Evolutionary conservation across 2,888 invertebrate species (phyloP).

Genomic region (Seladonia tumulorum): DNA sequence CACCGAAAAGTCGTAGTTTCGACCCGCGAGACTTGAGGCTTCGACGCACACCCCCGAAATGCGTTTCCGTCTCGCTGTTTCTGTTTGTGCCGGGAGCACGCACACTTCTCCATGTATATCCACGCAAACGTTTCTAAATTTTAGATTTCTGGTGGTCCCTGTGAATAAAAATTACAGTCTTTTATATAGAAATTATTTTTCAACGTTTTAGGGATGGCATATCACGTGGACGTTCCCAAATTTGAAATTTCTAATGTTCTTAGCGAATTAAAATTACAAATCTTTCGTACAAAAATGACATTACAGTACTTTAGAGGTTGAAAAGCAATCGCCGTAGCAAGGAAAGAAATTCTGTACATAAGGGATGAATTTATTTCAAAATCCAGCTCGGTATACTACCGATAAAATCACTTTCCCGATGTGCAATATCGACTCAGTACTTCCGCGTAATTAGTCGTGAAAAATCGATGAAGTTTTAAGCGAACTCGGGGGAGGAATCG

Average conservation of each 20-base stretch:
- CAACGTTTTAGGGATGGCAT: not conserved
- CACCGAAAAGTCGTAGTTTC: slow-evolving; percentile 66
- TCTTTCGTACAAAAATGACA: not conserved
- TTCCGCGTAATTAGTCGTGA: slow-evolving; percentile 18
- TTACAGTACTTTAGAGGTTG: not conserved
- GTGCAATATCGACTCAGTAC: not conserved
- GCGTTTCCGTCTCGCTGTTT: slow-evolving; percentile 30
- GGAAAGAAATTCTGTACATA: not conserved
- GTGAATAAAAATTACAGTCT: not conserved
- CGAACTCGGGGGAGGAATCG: slow-evolving; percentile 38
- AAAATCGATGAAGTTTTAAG: slow-evolving; percentile 28
- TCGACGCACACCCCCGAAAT: slow-evolving; percentile 35
- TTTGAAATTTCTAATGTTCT: too few relatives aligned
- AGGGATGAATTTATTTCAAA: not conserved
- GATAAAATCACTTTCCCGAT: not conserved
- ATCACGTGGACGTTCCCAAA: too few relatives aligned
- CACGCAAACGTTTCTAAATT: not conserved
- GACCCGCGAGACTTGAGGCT: slow-evolving; percentile 56
- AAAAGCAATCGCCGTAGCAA: not conserved
- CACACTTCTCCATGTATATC: not conserved
- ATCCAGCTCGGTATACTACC: not conserved
- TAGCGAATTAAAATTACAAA: not conserved
- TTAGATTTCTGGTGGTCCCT: not conserved
- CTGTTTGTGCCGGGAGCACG: not conserved
- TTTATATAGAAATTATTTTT: not conserved